Evolutionary conservation across 2,113 vertebrate species (phyloP).

Genomic region (Andinoacara biseriatus): DNA sequence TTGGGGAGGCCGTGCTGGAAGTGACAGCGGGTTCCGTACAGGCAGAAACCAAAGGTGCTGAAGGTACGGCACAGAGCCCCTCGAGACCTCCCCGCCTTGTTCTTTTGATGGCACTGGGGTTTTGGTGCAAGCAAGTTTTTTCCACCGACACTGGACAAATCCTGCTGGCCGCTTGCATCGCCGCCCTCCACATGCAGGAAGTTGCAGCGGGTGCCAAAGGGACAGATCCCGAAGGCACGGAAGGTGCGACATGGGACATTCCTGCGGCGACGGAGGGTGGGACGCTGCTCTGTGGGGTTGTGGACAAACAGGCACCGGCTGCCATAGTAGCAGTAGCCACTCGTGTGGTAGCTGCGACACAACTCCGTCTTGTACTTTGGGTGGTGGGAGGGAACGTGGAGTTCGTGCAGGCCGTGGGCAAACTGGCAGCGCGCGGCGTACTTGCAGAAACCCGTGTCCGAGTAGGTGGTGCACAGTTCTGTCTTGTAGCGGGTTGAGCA

Average conservation of each 20-base stretch:
- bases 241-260: conserved; percentile 77
- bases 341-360: conserved; percentile 79
- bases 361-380: conserved; percentile 85
- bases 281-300: conserved; percentile 75
- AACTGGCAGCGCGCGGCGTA: conserved; percentile 83
- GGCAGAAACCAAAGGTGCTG: conserved; percentile 79
- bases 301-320: conserved; percentile 84
- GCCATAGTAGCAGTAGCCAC: conserved; percentile 80
- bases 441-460: conserved; percentile 73
- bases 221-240: conserved; percentile 72
- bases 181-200: conserved; percentile 67
- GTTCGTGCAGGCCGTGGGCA: conserved; percentile 83
- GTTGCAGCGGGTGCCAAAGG: conserved; percentile 79
- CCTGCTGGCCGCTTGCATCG: background rate
- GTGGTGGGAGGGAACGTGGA: conserved; percentile 80
- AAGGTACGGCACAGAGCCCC: conserved; percentile 79
- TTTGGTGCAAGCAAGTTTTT: background rate
- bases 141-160: background rate
- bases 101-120: background rate
- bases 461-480: conserved; percentile 81
- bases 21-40: conserved; percentile 81
- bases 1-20: conserved; percentile 80
- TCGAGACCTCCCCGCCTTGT: conserved; percentile 68
- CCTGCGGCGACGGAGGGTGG: conserved; percentile 38
- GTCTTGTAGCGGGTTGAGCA: conserved; percentile 85